phyloP scores from a whole-genome alignment of 92 coral and sea anemone genomes.

The Phenganax subtilis region DNA sequence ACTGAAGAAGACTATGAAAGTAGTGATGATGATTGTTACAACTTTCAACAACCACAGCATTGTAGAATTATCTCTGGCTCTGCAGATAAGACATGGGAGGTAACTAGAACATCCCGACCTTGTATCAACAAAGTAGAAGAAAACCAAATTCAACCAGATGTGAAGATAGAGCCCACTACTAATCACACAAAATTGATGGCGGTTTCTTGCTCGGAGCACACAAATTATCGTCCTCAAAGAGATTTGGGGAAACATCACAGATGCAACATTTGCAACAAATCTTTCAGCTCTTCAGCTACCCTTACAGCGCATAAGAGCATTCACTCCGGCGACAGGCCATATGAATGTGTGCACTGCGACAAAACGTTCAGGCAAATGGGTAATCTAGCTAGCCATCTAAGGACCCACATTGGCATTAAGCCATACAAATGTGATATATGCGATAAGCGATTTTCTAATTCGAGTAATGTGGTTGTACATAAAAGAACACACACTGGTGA shows the following conservation, averaged over 20 bases:
- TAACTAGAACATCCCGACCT: too few relatives aligned
- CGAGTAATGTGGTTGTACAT: conserved; percentile 17
- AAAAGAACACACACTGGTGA: conserved; percentile 13
- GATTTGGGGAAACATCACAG: background rate
- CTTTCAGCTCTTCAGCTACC: background rate
- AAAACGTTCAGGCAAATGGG: conserved; percentile 7
- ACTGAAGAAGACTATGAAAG: background rate
- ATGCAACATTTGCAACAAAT: conserved; percentile 8
- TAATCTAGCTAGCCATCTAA: conserved; percentile 10
- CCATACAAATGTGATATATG: conserved; percentile 10
- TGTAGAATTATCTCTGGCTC: background rate
- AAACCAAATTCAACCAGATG: too few relatives aligned
- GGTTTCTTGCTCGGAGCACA: background rate
- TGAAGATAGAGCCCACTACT: too few relatives aligned
- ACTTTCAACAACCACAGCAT: background rate
- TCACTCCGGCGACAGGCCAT: conserved; percentile 2
- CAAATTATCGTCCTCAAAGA: background rate
- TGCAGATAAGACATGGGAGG: too few relatives aligned
- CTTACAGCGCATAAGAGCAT: background rate
- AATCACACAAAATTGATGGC: background rate
- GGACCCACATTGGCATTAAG: conserved; percentile 8
- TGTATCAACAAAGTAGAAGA: too few relatives aligned
- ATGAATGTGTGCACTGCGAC: conserved; percentile 11
- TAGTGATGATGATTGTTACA: conserved; percentile 12
- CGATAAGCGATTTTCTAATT: conserved; percentile 14